Evolutionary conservation across 2,888 invertebrate species (phyloP), one percentile per base, ranked within the genome.

Genomic region (Microplitis deprimator): DNA sequence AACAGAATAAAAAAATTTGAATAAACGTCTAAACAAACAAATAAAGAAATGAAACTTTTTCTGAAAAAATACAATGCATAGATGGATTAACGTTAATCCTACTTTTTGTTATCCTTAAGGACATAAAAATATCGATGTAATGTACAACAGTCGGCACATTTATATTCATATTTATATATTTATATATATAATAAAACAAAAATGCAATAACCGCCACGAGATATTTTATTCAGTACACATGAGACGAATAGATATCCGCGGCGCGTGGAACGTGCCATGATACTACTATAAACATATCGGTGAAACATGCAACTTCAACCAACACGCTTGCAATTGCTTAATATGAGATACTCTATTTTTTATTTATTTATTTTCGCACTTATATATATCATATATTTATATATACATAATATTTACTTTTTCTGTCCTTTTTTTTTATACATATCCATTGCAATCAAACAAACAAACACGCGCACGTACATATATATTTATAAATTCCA

Each of bases 181-280:
- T 50, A 13, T 8, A 50, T 50, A 50, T 13, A 13, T 50, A n/a
- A 59, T 13, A 60, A 62, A 71, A 41, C 64, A 20, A 75, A 41
- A 65, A 60, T n/a, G 61, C 70, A 62, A 65, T 68, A 60, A 17
- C 50, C 16, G 70, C 41, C 68, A 75, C 40, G 41, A 73, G 73
- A 79, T 80, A 82, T 80, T 80, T 82, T 81, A 81, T 82, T 80
- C 79, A 77, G 76, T 38, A 76, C 74, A 68, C 73, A 77, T 75
- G 76, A 77, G 80, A 81, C 79, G 73, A 76, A 80, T 77, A 73
- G 73, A 76, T 71, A 76, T 71, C 76, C 71, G 10, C 17, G 65
- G 65, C 71, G 69, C 73, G 77, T 73, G 74, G 77, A 81, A 77
- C 79, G 77, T 79, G 79, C 76, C 68, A 77, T 67, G 64, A 77